These are phyloP conservation scores for Mesorhabditis belari DNA, from an alignment of 2,888 invertebrate genomes.

Conservation along the genomic window DNA sequence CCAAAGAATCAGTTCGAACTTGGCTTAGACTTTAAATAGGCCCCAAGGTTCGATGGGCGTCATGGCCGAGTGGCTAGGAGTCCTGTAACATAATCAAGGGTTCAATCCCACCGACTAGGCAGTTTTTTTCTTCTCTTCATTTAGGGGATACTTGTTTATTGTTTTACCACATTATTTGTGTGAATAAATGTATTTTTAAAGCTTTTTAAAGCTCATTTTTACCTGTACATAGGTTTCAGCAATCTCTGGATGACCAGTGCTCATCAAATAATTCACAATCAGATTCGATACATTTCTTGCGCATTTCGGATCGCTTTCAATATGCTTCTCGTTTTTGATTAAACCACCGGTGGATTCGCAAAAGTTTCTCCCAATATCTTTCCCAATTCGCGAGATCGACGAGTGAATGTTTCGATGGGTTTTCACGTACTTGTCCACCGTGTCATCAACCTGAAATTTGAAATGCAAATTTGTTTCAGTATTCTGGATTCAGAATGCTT, in stretches of 20 bases:
- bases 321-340: slow-evolving; percentile 30
- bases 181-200: too few species aligned
- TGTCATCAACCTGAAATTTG: slow-evolving; percentile 1
- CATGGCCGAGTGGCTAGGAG: too few species aligned
- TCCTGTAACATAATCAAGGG: too few species aligned
- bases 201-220: not conserved
- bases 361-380: slow-evolving; percentile 71
- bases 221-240: slow-evolving; percentile 33
- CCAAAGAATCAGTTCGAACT: too few species aligned
- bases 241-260: slow-evolving; percentile 23
- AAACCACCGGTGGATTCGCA: slow-evolving; percentile 15
- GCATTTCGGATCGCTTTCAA: slow-evolving; percentile 15
- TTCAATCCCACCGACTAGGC: too few species aligned
- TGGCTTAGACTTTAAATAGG: too few species aligned
- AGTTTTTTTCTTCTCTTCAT: too few species aligned
- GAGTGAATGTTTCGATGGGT: slow-evolving; percentile 72
- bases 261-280: slow-evolving; percentile 15
- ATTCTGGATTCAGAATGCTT: too few species aligned
- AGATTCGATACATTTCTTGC: slow-evolving; percentile 2
- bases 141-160: too few species aligned
- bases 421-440: slow-evolving; percentile 58
- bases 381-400: slow-evolving; percentile 82
- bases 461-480: too few species aligned
- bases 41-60: too few species aligned
- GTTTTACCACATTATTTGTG: too few species aligned